A percentile compares a stretch with the other conserved stretches of the same genome.
Evolutionary conservation across 2,888 invertebrate genomes (phyloP).

Genomic region (Romanomermis culicivorax): DNA sequence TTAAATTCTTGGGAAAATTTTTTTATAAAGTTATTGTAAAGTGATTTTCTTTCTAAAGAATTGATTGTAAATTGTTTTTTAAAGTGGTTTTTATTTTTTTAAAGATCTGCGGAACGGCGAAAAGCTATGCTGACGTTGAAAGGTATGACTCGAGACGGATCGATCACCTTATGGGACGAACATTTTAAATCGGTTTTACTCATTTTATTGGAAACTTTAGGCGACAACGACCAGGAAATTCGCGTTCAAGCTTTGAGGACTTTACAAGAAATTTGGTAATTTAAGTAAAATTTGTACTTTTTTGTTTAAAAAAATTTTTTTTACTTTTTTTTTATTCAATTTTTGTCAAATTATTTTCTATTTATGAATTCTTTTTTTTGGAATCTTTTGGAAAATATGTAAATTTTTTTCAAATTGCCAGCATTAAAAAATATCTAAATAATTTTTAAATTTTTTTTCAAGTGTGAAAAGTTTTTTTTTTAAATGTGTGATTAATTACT

Average conservation of each 20-base stretch:
- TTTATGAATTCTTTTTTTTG: neutral
- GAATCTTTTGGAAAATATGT: neutral
- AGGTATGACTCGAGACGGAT: constrained; percentile 33
- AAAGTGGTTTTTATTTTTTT: no score
- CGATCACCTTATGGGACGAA: constrained; percentile 35
- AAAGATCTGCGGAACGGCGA: constrained; percentile 30
- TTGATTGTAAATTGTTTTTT: no score
- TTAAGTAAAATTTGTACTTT: constrained; percentile 21
- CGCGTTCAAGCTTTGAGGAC: constrained; percentile 49
- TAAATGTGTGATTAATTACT: no score
- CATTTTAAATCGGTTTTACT: constrained; percentile 42
- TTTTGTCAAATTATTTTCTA: neutral
- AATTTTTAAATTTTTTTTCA: no score
- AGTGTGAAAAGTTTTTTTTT: no score
- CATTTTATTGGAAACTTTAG: constrained; percentile 51
- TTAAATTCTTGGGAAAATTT: no score
- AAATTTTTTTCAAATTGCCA: no score
- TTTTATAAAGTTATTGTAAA: no score
- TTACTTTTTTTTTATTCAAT: neutral
- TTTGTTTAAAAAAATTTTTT: no score
- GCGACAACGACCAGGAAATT: constrained; percentile 31
- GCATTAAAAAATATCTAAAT: no score
- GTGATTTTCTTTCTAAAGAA: no score
- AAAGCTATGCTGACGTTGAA: constrained; percentile 32
- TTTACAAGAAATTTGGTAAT: constrained; percentile 60